phyloP scores from a whole-genome alignment of 2,113 vertebrate genomes.

The Tichodroma muraria region DNA sequence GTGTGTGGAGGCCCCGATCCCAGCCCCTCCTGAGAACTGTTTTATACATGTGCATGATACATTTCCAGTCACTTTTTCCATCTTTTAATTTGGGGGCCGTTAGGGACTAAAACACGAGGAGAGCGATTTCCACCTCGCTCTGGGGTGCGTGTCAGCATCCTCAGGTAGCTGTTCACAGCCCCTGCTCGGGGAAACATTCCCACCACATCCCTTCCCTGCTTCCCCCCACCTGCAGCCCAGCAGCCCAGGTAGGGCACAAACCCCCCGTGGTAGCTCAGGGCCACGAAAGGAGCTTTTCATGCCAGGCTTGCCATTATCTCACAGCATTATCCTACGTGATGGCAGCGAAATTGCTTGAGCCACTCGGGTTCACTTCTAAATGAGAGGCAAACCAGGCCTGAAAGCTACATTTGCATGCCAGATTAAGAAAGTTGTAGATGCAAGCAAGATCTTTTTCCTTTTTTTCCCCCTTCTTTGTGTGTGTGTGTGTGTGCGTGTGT shows the following conservation, averaged over 20 bases:
- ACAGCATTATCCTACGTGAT: background rate
- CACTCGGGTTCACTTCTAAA: background rate
- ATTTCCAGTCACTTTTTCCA: constrained; percentile 11
- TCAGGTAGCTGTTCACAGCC: background rate
- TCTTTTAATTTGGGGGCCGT: background rate
- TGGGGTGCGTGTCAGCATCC: background rate
- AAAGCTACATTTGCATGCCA: constrained; percentile 29
- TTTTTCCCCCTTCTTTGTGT: background rate
- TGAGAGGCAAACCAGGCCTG: constrained; percentile 4
- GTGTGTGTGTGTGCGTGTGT: constrained; percentile 3
- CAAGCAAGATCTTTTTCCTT: constrained; percentile 46
- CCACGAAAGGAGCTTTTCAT: background rate
- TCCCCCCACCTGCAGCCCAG: background rate
- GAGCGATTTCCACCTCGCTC: background rate
- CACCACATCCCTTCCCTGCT: background rate
- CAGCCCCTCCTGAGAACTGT: background rate
- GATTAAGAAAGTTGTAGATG: constrained; percentile 52
- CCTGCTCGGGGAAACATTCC: background rate
- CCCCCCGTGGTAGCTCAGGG: background rate
- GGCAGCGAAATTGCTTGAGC: background rate
- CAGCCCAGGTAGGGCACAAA: background rate
- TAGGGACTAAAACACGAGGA: background rate
- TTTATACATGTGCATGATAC: background rate
- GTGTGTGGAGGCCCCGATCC: constrained; percentile 24
- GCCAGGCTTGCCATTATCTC: background rate